Conservation (phyloP, 2,797 vertebrate genomes). For the Cyclura pinguis region DNA sequence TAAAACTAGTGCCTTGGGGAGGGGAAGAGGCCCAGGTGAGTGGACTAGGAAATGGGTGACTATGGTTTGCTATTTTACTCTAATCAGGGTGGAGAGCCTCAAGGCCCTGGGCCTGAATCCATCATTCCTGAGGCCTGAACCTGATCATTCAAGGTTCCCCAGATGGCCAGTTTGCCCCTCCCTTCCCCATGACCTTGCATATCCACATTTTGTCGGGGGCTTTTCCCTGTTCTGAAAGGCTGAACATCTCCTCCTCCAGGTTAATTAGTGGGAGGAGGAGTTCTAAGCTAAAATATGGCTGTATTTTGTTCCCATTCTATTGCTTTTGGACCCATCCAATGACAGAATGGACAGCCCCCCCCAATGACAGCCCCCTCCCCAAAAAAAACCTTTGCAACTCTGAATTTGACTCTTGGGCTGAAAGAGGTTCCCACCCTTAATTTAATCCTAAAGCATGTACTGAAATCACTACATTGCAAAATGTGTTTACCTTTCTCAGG, state of each 20-base stretch:
- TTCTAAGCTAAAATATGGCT: no score
- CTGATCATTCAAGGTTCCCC: not conserved
- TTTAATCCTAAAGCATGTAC: no score
- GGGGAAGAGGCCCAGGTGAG: not conserved
- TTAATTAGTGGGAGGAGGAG: no score
- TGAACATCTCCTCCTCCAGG: not conserved
- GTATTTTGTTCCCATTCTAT: no score
- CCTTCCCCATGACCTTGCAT: not conserved
- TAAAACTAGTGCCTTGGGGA: not conserved
- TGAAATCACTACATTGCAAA: not conserved
- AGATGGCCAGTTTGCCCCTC: not conserved
- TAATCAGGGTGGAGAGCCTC: not conserved
- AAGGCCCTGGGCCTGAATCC: not conserved
- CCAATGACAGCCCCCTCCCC: no score
- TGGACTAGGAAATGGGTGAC: not conserved
- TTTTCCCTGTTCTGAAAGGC: not conserved
- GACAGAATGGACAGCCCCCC: no score
- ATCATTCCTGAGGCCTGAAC: not conserved
- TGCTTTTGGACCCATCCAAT: no score
- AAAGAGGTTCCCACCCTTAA: not conserved
- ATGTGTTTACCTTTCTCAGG: not conserved
- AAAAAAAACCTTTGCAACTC: not conserved
- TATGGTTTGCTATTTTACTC: not conserved
- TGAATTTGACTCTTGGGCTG: not conserved
- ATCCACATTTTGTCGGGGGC: not conserved